A percentile compares a stretch with the other conserved stretches of the same genome.
Evolutionary conservation across 2,888 invertebrate species (phyloP).

Genomic region (Temnothorax rugatulus): DNA sequence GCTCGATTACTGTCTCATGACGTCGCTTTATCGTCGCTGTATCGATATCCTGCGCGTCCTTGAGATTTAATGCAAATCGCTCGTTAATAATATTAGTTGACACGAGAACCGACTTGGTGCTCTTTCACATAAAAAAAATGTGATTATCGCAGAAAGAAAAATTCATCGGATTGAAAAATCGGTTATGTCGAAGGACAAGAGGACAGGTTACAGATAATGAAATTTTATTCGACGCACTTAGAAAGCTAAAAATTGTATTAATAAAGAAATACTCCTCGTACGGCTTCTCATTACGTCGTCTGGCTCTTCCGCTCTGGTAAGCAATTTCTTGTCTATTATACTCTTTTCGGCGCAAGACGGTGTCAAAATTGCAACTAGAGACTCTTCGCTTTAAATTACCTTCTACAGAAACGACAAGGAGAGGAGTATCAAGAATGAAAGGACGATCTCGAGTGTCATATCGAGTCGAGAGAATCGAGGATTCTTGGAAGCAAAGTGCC

Average conservation of each 20-base stretch:
- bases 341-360: conserved; percentile 72
- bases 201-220: conserved; percentile 2
- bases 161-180: conserved; percentile 53
- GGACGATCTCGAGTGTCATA: conserved; percentile 77
- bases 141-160: conserved; percentile 56
- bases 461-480: conserved; percentile 79
- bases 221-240: conserved; percentile 62
- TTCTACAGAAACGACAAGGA: conserved; percentile 72
- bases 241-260: conserved; percentile 49
- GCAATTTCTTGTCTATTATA: conserved; percentile 75
- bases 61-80: conserved; percentile 40
- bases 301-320: conserved; percentile 61
- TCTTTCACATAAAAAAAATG: conserved; percentile 53
- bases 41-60: background rate
- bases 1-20: conserved; percentile 25
- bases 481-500: conserved; percentile 78
- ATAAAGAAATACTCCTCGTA: conserved; percentile 71
- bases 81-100: conserved; percentile 68
- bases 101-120: conserved; percentile 46
- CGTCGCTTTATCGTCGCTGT: conserved; percentile 3
- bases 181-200: conserved; percentile 39
- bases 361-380: conserved; percentile 76
- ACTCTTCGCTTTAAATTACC: conserved; percentile 76
- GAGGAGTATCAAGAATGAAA: conserved; percentile 73
- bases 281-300: conserved; percentile 71